phyloP scores from a whole-genome alignment of 2,888 invertebrate species.

The Melieria picta region DNA sequence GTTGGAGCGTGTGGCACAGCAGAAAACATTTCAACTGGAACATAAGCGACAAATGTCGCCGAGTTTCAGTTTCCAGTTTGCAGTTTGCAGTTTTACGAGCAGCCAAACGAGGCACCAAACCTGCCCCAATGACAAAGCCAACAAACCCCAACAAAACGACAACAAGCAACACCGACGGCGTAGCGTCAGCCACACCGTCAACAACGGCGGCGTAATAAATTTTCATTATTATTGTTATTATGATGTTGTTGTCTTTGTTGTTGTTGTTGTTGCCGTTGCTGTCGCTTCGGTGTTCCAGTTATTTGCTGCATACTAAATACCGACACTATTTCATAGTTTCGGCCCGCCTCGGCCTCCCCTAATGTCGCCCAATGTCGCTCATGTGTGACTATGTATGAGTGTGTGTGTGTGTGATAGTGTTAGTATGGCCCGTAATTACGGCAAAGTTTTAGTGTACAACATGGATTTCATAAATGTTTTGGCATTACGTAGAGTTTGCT shows the following conservation, averaged over 20 bases:
- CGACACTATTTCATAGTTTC: neutral
- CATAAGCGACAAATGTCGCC: slow-evolving; percentile 31
- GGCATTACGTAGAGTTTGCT: too few species aligned
- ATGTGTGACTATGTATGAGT: too few species aligned
- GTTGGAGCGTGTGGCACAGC: too few species aligned
- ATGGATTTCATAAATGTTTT: too few species aligned
- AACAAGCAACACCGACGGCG: too few species aligned
- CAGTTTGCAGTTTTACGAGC: neutral
- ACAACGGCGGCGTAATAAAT: slow-evolving; percentile 20
- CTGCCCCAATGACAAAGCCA: neutral
- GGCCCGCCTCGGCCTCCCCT: neutral
- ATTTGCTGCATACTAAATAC: slow-evolving; percentile 13
- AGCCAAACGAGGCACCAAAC: neutral
- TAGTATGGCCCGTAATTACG: too few species aligned
- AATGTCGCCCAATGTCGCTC: slow-evolving; percentile 17
- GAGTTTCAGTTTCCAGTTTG: neutral
- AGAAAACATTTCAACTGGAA: too few species aligned
- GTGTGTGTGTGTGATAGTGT: too few species aligned
- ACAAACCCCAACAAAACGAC: slow-evolving; percentile 6
- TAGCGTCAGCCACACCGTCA: too few species aligned
- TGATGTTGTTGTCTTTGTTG: slow-evolving; percentile 21
- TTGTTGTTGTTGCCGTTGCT: slow-evolving; percentile 18
- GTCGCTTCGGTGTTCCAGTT: slow-evolving; percentile 6
- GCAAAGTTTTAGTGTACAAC: too few species aligned
- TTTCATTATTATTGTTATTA: slow-evolving; percentile 37